Evolutionary conservation across 2,888 invertebrate genomes (phyloP).

Genomic region (Maniola hyperantus): DNA sequence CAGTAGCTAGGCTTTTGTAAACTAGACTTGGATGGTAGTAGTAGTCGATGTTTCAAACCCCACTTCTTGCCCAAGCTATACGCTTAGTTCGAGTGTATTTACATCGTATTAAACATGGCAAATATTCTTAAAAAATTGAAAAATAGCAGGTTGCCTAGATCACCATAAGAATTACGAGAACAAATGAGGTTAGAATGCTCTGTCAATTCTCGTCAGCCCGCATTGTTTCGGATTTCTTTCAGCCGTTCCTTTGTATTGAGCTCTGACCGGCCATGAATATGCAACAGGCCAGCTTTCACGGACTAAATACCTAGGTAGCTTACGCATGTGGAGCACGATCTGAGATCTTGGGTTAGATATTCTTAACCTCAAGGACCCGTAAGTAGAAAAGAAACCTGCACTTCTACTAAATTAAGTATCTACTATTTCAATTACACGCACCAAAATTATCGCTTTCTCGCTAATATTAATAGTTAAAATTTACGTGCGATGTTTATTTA

Average conservation of each 20-base stretch:
- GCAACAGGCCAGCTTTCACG: slow-evolving; percentile 66
- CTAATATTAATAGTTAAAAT: too few relatives aligned
- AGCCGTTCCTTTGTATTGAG: slow-evolving; percentile 50
- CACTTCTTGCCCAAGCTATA: too few relatives aligned
- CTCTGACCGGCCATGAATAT: slow-evolving; percentile 55
- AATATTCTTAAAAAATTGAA: background rate
- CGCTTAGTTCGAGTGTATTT: too few relatives aligned
- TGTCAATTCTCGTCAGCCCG: slow-evolving; percentile 27
- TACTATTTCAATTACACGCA: background rate
- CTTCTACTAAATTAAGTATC: too few relatives aligned
- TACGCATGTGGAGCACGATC: slow-evolving; percentile 20
- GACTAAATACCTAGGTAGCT: slow-evolving; percentile 30
- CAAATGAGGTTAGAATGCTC: slow-evolving; percentile 30
- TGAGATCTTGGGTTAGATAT: slow-evolving; percentile 34
- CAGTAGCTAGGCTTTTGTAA: background rate
- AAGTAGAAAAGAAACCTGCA: background rate
- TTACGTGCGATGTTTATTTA: too few relatives aligned
- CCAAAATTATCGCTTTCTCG: background rate
- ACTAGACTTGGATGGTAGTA: background rate
- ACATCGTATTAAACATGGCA: too few relatives aligned
- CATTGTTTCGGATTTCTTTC: slow-evolving; percentile 61
- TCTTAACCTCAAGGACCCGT: background rate
- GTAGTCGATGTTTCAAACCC: too few relatives aligned
- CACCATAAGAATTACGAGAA: background rate
- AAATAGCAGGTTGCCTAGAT: background rate